Conservation (phyloP, 2,888 invertebrate genomes). For the Strigamia crassipes region DNA sequence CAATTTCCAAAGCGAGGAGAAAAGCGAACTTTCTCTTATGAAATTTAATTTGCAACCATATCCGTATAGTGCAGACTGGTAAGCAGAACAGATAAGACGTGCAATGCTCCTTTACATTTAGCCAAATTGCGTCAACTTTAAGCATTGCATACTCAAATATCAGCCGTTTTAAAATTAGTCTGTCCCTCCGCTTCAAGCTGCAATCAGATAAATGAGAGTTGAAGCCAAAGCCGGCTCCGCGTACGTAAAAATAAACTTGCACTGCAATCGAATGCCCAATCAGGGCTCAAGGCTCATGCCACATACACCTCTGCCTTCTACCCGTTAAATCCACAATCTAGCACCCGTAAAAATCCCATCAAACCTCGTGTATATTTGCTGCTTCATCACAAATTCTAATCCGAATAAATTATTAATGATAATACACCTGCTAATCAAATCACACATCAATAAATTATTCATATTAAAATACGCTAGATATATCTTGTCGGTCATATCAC, state of each 20-base stretch:
- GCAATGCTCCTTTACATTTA: slow-evolving; percentile 4
- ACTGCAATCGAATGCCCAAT: slow-evolving; percentile 37
- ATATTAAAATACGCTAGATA: too few relatives aligned
- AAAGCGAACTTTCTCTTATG: not conserved
- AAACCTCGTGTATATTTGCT: not conserved
- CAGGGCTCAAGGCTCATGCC: slow-evolving; percentile 17
- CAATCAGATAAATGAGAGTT: slow-evolving; percentile 34
- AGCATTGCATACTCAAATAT: slow-evolving; percentile 18
- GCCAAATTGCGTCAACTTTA: slow-evolving; percentile 25
- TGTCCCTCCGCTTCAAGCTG: slow-evolving; percentile 19
- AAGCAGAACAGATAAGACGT: not conserved
- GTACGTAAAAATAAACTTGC: slow-evolving; percentile 34
- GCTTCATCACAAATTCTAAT: not conserved
- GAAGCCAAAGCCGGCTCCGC: slow-evolving; percentile 29
- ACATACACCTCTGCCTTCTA: not conserved
- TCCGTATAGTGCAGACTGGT: not conserved
- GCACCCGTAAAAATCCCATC: not conserved
- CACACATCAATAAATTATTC: too few relatives aligned
- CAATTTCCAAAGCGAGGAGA: not conserved
- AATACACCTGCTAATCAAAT: not conserved
- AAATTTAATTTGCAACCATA: slow-evolving; percentile 4
- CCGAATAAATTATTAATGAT: not conserved
- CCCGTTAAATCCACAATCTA: not conserved
- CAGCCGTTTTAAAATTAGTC: slow-evolving; percentile 34
- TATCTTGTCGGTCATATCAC: too few relatives aligned